Percentiles rank a stretch among this genome's conserved stretches.
phyloP scores from a whole-genome alignment of 2,888 invertebrate species.

The Epistrophe grossulariae region DNA sequence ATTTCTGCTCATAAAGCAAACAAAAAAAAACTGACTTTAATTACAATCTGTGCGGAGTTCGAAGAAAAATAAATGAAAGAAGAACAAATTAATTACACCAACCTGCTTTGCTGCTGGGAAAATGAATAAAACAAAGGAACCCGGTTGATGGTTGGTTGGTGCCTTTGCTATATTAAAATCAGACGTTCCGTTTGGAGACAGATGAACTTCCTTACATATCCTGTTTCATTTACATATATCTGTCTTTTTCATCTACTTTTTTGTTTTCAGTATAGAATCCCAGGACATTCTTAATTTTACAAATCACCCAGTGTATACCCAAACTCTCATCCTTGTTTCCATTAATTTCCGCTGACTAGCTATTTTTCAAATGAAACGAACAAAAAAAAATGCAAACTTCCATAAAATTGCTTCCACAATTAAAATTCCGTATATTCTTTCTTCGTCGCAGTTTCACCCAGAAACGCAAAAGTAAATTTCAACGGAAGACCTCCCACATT shows the following conservation, averaged over 20 bases:
- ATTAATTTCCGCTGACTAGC: constrained; percentile 71
- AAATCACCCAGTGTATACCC: neutral
- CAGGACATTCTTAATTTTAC: constrained; percentile 11
- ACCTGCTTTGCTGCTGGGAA: neutral
- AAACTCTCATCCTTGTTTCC: constrained; percentile 6
- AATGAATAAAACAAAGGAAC: neutral
- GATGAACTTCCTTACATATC: constrained; percentile 21
- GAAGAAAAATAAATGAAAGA: neutral
- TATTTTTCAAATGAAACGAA: neutral
- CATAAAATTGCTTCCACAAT: constrained; percentile 68
- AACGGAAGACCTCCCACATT: constrained; percentile 26
- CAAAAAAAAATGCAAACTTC: constrained; percentile 33
- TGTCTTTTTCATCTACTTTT: constrained; percentile 16
- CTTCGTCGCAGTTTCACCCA: neutral
- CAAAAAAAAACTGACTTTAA: constrained; percentile 24
- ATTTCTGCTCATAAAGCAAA: constrained; percentile 4
- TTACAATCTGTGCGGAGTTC: neutral
- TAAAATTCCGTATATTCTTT: constrained; percentile 59
- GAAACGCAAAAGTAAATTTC: neutral
- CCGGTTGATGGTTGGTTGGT: neutral
- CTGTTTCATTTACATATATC: constrained; percentile 5
- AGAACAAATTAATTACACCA: constrained; percentile 5
- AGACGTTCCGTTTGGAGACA: constrained; percentile 3
- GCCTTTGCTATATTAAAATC: constrained; percentile 20
- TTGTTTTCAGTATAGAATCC: neutral